Percentiles rank a stretch among this genome's conserved stretches.
These are phyloP conservation scores for Sialis lutaria DNA, from an alignment of 2,888 invertebrate species.

Conservation along the genomic window DNA sequence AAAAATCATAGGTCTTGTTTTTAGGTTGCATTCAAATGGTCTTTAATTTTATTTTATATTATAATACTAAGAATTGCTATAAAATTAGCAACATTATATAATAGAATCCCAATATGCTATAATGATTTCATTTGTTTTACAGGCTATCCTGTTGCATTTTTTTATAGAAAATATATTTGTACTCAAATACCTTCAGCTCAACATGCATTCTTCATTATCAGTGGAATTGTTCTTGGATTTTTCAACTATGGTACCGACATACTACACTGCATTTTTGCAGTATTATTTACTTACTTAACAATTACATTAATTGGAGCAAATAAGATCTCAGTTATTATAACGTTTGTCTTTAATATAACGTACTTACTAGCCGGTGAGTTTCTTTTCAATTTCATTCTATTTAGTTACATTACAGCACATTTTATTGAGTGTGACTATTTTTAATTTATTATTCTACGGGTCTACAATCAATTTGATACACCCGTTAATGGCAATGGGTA, in stretches of 20 bases:
- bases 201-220: slow-evolving; percentile 54
- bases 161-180: slow-evolving; percentile 41
- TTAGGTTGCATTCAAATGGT: too few relatives aligned
- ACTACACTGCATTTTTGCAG: slow-evolving; percentile 58
- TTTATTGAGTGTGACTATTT: too few relatives aligned
- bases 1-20: too few relatives aligned
- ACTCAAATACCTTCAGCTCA: slow-evolving; percentile 36
- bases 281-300: slow-evolving; percentile 51
- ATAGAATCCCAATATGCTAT: too few relatives aligned
- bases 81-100: too few relatives aligned
- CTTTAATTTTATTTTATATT: too few relatives aligned
- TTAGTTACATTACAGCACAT: too few relatives aligned
- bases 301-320: slow-evolving; percentile 47
- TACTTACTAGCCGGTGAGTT: slow-evolving; percentile 47
- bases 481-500: too few relatives aligned
- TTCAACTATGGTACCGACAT: slow-evolving; percentile 72
- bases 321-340: slow-evolving; percentile 41
- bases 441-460: too few relatives aligned
- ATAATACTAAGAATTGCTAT: too few relatives aligned
- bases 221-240: slow-evolving; percentile 57
- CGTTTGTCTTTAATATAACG: slow-evolving; percentile 66
- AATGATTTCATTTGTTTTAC: slow-evolving; percentile 15
- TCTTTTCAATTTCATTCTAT: too few relatives aligned
- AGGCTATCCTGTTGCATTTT: slow-evolving; percentile 57
- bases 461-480: too few relatives aligned